phyloP scores from a whole-genome alignment of 2,888 invertebrate genomes.

The Unio delphinus region DNA sequence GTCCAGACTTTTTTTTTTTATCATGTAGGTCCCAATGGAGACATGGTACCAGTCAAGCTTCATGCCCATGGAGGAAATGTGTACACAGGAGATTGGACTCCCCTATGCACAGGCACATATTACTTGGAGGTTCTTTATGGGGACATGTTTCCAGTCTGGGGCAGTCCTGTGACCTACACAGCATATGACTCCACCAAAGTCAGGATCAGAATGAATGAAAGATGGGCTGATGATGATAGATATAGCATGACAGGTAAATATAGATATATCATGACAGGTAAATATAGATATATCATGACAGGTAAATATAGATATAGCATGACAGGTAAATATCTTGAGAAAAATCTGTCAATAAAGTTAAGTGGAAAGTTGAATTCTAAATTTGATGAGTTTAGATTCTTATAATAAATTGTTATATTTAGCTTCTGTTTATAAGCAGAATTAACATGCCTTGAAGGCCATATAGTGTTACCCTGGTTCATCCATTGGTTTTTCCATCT shows the following conservation, averaged over 20 bases:
- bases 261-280: background rate
- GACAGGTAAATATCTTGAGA: constrained; percentile 1
- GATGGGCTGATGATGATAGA: constrained; percentile 26
- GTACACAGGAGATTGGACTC: constrained; percentile 52
- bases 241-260: constrained; percentile 13
- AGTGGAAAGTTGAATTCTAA: too few relatives aligned
- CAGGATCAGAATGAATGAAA: constrained; percentile 76
- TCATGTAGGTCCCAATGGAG: constrained; percentile 84
- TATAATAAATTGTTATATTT: too few relatives aligned
- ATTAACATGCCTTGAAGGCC: too few relatives aligned
- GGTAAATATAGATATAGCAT: constrained; percentile 16
- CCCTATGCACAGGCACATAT: constrained; percentile 32
- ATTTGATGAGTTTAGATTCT: too few relatives aligned
- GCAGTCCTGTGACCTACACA: constrained; percentile 71
- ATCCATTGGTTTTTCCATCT: too few relatives aligned
- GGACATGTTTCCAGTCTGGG: constrained; percentile 48
- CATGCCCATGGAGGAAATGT: constrained; percentile 30
- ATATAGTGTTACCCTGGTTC: too few relatives aligned
- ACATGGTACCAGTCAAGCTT: constrained; percentile 69
- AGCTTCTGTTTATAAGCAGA: too few relatives aligned
- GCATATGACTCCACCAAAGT: constrained; percentile 90
- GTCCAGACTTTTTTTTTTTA: constrained; percentile 16
- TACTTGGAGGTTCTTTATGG: constrained; percentile 34
- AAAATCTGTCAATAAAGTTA: too few relatives aligned
- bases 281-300: background rate